A percentile compares a stretch with the other conserved stretches of the same genome.
These are phyloP conservation scores for Drosophila albomicans DNA, from an alignment of 1,140 invertebrate species.

Conservation along the genomic window DNA sequence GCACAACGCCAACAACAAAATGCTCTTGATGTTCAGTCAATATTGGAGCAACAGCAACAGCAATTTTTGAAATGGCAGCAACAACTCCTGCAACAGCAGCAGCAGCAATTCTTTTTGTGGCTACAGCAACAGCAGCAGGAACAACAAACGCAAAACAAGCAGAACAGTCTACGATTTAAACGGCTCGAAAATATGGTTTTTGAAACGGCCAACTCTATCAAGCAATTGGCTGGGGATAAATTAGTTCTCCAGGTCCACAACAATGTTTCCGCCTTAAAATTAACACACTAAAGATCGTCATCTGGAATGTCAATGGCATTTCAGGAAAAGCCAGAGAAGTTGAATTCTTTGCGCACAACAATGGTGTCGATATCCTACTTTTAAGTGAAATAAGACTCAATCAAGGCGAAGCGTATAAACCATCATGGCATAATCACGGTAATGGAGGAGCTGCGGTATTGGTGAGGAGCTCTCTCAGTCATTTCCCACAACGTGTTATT, in stretches of 20 bases:
- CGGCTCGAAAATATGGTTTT: conserved; percentile 1
- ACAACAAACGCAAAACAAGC: background rate
- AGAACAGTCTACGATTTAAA: background rate
- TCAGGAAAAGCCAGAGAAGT: conserved; percentile 30
- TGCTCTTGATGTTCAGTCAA: background rate
- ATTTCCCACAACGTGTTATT: background rate
- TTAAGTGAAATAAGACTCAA: background rate
- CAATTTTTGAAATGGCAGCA: conserved; percentile 6
- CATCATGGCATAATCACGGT: background rate
- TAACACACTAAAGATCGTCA: conserved; percentile 18
- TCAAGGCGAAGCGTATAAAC: no score
- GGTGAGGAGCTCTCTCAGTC: background rate
- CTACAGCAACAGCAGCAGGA: background rate
- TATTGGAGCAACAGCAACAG: conserved; percentile 17
- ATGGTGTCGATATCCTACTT: background rate
- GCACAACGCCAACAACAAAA: conserved; percentile 8
- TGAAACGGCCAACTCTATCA: conserved; percentile 18
- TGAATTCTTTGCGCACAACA: conserved; percentile 1
- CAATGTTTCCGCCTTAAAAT: conserved; percentile 15
- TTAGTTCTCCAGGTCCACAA: conserved; percentile 14
- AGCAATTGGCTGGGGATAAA: conserved; percentile 19
- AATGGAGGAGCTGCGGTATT: background rate
- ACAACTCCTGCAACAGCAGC: background rate
- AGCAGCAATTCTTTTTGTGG: background rate
- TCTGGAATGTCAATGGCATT: conserved; percentile 36